phyloP scores from a whole-genome alignment of 1,140 invertebrate genomes.

The Diabrotica undecimpunctata region DNA sequence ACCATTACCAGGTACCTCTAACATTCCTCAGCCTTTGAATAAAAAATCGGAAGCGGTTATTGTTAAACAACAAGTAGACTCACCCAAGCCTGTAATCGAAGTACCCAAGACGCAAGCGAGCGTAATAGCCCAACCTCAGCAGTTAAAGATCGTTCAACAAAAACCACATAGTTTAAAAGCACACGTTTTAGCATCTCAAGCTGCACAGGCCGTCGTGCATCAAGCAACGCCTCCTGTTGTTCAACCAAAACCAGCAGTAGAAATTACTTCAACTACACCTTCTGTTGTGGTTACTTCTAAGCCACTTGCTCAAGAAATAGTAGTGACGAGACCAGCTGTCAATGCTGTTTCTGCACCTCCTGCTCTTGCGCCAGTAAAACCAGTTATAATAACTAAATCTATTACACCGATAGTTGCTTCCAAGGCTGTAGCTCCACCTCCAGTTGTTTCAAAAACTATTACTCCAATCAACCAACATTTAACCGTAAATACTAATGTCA shows the following conservation, averaged over 20 bases:
- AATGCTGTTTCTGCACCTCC: conserved; percentile 9
- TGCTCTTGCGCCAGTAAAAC: conserved; percentile 8
- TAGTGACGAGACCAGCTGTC: conserved; percentile 2
- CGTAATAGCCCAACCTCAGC: conserved; percentile 28
- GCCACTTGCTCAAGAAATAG: conserved; percentile 5
- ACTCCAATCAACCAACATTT: conserved; percentile 34
- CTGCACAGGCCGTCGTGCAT: conserved; percentile 39
- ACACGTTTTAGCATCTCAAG: conserved; percentile 50
- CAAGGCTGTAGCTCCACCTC: conserved; percentile 9
- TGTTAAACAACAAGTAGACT: conserved; percentile 27
- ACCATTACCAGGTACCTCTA: conserved; percentile 50
- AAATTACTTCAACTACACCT: conserved; percentile 1
- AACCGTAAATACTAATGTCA: conserved; percentile 33
- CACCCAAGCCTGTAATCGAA: conserved; percentile 18
- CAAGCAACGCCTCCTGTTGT: conserved; percentile 21
- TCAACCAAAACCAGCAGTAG: conserved; percentile 10
- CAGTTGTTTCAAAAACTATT: conserved; percentile 23
- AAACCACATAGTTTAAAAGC: conserved; percentile 54
- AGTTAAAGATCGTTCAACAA: conserved; percentile 20
- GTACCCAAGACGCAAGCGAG: conserved; percentile 26
- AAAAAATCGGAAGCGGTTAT: conserved; percentile 20
- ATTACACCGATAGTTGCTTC: conserved; percentile 14
- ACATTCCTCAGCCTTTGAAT: background rate
- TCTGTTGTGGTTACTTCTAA: background rate
- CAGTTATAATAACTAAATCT: conserved; percentile 16